Conservation (phyloP, 2,888 invertebrate species). For the Ochropleura plecta region DNA sequence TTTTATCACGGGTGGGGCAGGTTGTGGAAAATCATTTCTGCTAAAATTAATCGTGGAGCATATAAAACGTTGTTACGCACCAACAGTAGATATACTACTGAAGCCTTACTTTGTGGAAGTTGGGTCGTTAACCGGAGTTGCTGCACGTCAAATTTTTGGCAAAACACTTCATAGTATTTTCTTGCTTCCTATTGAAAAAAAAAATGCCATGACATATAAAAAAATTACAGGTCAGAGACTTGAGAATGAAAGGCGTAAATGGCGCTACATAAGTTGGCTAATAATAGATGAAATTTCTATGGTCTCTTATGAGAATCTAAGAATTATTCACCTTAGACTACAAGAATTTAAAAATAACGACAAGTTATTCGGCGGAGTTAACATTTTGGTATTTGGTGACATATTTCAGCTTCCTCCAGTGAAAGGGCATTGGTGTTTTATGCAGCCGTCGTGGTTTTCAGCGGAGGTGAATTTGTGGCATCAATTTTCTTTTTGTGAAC, state of each 20-base stretch:
- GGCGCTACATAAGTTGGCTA: background rate
- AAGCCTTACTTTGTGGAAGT: background rate
- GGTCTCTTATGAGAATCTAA: background rate
- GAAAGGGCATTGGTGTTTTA: no score
- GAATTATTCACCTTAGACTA: background rate
- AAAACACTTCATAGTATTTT: no score
- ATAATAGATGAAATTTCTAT: background rate
- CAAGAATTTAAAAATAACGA: background rate
- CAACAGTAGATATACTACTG: background rate
- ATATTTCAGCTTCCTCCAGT: background rate
- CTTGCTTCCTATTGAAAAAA: no score
- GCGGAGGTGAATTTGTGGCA: no score
- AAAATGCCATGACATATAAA: no score
- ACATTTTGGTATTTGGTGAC: constrained; percentile 1
- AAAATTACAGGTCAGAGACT: no score
- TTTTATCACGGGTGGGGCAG: background rate
- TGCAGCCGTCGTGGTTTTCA: no score
- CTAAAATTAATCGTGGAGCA: background rate
- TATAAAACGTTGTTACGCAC: background rate
- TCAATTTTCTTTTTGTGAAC: no score
- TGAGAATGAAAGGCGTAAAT: background rate
- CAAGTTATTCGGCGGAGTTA: background rate
- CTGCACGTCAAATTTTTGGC: background rate
- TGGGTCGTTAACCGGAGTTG: background rate
- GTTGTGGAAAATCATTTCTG: background rate